Evolutionary conservation across 2,888 invertebrate genomes (phyloP).

Genomic region (Darwinula stevensoni): DNA sequence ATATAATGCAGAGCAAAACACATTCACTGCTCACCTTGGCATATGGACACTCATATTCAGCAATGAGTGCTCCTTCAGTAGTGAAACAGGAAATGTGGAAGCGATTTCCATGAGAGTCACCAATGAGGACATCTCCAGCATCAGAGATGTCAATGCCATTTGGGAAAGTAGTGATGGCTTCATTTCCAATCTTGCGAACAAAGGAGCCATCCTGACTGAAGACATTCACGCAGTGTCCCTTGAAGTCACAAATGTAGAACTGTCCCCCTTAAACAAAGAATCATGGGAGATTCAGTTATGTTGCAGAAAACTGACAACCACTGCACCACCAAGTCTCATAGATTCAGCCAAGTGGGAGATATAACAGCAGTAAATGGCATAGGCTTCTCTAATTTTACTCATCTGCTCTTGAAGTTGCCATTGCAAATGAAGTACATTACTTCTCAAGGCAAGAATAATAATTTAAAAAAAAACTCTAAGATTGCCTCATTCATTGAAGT

Average conservation of each 20-base stretch:
- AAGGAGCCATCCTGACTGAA: conserved; percentile 76
- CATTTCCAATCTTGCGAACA: conserved; percentile 72
- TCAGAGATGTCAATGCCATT: conserved; percentile 94
- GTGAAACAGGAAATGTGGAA: conserved; percentile 91
- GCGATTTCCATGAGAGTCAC: conserved; percentile 88
- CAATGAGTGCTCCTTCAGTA: conserved; percentile 50
- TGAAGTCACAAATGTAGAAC: conserved; percentile 91
- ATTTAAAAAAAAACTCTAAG: no score
- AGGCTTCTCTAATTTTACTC: no score
- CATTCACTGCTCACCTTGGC: conserved; percentile 88
- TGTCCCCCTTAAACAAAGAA: conserved; percentile 26
- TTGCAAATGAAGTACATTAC: no score
- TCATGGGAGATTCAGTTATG: background rate
- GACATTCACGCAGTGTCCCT: conserved; percentile 88
- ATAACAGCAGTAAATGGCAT: no score
- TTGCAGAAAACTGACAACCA: background rate
- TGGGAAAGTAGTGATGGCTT: conserved; percentile 83
- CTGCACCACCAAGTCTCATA: no score
- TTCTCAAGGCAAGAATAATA: no score
- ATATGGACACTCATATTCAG: conserved; percentile 87
- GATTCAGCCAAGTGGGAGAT: no score
- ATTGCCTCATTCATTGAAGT: no score
- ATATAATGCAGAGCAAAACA: no score
- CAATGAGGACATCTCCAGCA: conserved; percentile 81
- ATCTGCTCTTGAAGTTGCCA: no score